These are phyloP conservation scores for Hemistola chrysoprasaria DNA, from an alignment of 2,888 invertebrate species.

Conservation along the genomic window DNA sequence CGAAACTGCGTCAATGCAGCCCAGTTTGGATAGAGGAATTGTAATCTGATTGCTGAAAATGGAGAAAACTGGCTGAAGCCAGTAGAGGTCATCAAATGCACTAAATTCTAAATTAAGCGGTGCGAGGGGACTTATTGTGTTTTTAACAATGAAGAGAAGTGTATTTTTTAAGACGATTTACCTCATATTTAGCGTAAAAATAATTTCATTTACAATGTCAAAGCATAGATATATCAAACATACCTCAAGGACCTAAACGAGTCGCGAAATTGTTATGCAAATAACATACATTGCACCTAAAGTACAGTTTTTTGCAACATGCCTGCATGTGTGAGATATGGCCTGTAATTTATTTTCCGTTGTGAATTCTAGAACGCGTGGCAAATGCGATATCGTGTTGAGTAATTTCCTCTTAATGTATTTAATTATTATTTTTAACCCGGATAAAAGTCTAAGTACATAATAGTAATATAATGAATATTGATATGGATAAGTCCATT, in stretches of 20 bases:
- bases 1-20: slow-evolving; percentile 49
- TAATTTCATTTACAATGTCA: slow-evolving; percentile 3
- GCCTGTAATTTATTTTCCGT: slow-evolving; percentile 1
- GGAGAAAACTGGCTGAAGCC: too few relatives aligned
- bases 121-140: too few relatives aligned
- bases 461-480: too few relatives aligned
- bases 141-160: too few relatives aligned
- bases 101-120: too few relatives aligned
- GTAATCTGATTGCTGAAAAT: slow-evolving; percentile 24
- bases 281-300: slow-evolving; percentile 58
- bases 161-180: too few relatives aligned
- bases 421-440: too few relatives aligned
- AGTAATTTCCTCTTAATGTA: too few relatives aligned
- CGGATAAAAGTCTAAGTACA: neutral
- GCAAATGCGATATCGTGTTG: slow-evolving; percentile 1
- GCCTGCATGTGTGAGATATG: slow-evolving; percentile 6
- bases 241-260: slow-evolving; percentile 43
- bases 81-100: too few relatives aligned
- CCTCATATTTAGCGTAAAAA: too few relatives aligned
- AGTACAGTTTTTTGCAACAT: slow-evolving; percentile 35
- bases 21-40: slow-evolving; percentile 28
- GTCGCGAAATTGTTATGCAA: slow-evolving; percentile 68
- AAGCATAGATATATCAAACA: slow-evolving; percentile 15
- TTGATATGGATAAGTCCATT: too few relatives aligned
- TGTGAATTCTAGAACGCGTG: slow-evolving; percentile 1